Evolutionary conservation across 2,113 vertebrate genomes (phyloP), one percentile per base, ranked within the genome.

Genomic region (Orcinus orca): DNA sequence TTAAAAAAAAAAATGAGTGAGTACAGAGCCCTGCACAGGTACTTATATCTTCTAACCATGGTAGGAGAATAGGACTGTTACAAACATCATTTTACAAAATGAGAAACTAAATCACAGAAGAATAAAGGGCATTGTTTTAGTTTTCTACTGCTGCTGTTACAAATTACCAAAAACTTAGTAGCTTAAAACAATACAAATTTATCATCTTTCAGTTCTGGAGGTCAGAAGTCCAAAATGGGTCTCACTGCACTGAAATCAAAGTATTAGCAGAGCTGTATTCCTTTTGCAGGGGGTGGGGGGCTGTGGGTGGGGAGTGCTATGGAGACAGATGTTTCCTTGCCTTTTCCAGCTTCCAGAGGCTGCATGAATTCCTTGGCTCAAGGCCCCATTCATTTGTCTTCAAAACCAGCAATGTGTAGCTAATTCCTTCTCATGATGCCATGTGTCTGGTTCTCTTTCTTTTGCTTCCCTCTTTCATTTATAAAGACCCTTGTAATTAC

Each of bases 221-320:
- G 13, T 81, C 31, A 33, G 13, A 86, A 81, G 15, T 68, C 38
- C 47, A 60, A 60, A 81, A n/a, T 11, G 4, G 11, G 65, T 71
- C 14, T 86, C 65, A 65, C 20, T 58, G 36, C 5, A 15, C 23
- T 88, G 68, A 77, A 88, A n/a, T 9, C 38, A 88, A 71, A 29
- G 12, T 31, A 20, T n/a, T 11, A 13, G 1, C 3, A 26, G 3
- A 12, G 12, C 18, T 53, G 26, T 1, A 1, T 5, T 92, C 67
- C 36, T 62, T 68, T 23, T 13, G 17, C 9, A 0, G 0, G 44
- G 74, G 1, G 29, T 8, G 29, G 44, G 73, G 4, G 53, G 53
- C 5, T 53, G 50, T 1, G 1, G 53, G 18, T 21, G 23, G 26
- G 2, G 50, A 33, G 9, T 33, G 29, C 25, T 26, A 38, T 8